Evolutionary conservation across 2,797 vertebrate genomes (phyloP).

Genomic region (Tokudaia muenninki): DNA sequence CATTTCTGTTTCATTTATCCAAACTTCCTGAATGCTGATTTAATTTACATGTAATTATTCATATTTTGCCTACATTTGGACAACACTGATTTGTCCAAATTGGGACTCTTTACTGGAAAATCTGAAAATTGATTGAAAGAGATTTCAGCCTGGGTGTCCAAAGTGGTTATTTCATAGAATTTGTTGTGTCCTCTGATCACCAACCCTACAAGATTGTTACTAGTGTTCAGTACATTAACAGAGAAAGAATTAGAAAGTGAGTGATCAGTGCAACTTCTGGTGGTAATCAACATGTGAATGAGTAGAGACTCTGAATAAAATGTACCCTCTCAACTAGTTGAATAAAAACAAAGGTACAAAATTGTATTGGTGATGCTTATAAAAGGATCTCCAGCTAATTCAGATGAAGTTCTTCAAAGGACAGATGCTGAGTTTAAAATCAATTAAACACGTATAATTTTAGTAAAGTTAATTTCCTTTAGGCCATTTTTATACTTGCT

Average conservation of each 20-base stretch:
- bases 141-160: neutral
- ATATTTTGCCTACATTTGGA: neutral
- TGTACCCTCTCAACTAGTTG: neutral
- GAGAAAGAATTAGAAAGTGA: neutral
- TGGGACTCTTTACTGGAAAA: neutral
- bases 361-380: neutral
- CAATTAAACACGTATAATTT: neutral
- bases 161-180: neutral
- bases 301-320: neutral
- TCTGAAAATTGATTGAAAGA: neutral
- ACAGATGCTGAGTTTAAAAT: neutral
- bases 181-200: neutral
- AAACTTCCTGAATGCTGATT: neutral
- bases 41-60: neutral
- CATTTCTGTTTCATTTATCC: neutral
- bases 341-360: neutral
- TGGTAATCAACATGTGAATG: neutral
- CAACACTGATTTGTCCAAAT: neutral
- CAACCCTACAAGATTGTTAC: neutral
- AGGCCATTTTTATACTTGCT: neutral
- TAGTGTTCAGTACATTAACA: neutral
- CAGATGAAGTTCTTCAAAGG: neutral
- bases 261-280: neutral
- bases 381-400: neutral
- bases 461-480: neutral